Evolutionary conservation across 2,888 invertebrate genomes (phyloP).

Genomic region (Clivina fossor): DNA sequence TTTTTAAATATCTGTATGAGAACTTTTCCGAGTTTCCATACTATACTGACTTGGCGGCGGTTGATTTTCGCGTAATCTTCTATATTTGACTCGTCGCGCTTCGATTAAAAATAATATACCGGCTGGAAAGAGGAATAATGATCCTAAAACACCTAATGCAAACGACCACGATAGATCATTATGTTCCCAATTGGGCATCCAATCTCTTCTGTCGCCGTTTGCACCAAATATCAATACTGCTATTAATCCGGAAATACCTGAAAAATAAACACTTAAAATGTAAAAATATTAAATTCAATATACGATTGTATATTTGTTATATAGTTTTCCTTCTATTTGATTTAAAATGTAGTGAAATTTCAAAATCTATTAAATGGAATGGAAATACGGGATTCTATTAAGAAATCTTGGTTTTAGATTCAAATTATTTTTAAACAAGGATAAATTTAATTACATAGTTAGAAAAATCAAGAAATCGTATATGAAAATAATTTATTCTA

Average conservation of each 20-base stretch:
- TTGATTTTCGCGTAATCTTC: slow-evolving; percentile 68
- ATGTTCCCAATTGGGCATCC: slow-evolving; percentile 96
- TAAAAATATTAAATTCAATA: too few species aligned
- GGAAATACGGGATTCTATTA: too few species aligned
- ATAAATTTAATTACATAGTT: too few species aligned
- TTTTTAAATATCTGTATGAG: slow-evolving; percentile 72
- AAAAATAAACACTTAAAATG: slow-evolving; percentile 42
- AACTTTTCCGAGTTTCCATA: slow-evolving; percentile 66
- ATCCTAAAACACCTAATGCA: slow-evolving; percentile 81
- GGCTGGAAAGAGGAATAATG: slow-evolving; percentile 71
- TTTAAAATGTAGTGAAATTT: too few species aligned
- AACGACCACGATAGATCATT: slow-evolving; percentile 95
- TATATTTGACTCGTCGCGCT: slow-evolving; percentile 75
- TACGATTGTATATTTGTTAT: too few species aligned
- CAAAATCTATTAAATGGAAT: too few species aligned
- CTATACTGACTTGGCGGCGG: slow-evolving; percentile 66
- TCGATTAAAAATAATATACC: slow-evolving; percentile 82
- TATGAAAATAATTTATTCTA: too few species aligned
- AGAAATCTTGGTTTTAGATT: too few species aligned
- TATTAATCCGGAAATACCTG: slow-evolving; percentile 78
- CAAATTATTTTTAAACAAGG: too few species aligned
- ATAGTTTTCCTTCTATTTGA: too few species aligned
- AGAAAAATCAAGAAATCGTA: too few species aligned
- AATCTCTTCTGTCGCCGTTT: slow-evolving; percentile 86
- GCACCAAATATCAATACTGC: slow-evolving; percentile 87